Evolutionary conservation across 2,113 vertebrate species (phyloP).

Genomic region (Oncorhynchus clarkii): DNA sequence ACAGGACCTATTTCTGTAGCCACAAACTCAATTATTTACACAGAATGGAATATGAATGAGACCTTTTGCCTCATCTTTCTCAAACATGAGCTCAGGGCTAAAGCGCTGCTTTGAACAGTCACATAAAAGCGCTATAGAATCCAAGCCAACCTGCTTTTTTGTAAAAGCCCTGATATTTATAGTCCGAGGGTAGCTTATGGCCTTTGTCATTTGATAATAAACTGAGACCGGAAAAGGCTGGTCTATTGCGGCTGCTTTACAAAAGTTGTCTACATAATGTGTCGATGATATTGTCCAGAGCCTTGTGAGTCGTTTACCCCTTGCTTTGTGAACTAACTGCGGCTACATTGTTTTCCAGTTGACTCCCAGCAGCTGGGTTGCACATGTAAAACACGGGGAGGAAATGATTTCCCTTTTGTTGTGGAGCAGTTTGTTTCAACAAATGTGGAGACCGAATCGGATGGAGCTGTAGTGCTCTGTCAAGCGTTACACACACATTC

Average conservation of each 20-base stretch:
- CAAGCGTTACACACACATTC: conserved; percentile 34
- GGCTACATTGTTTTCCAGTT: conserved; percentile 31
- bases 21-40: conserved; percentile 67
- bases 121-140: conserved; percentile 6
- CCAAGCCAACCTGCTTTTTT: not conserved
- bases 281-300: conserved; percentile 1
- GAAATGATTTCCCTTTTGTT: conserved; percentile 35
- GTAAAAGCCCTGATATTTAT: not conserved
- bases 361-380: conserved; percentile 54
- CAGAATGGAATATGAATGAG: conserved; percentile 50
- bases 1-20: conserved; percentile 58
- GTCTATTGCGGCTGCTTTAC: conserved; percentile 8
- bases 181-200: not conserved
- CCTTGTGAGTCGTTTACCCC: conserved; percentile 14
- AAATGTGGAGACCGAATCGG: conserved; percentile 15
- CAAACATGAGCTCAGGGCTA: conserved; percentile 18
- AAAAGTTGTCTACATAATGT: not conserved
- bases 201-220: not conserved
- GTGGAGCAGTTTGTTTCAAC: conserved; percentile 34
- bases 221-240: not conserved
- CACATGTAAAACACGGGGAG: conserved; percentile 40
- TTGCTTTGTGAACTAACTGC: conserved; percentile 23
- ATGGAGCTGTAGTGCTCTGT: conserved; percentile 14
- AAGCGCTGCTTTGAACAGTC: not conserved
- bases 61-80: conserved; percentile 34